Conservation (phyloP, 2,888 invertebrate genomes). For the Hybos culiciformis region DNA sequence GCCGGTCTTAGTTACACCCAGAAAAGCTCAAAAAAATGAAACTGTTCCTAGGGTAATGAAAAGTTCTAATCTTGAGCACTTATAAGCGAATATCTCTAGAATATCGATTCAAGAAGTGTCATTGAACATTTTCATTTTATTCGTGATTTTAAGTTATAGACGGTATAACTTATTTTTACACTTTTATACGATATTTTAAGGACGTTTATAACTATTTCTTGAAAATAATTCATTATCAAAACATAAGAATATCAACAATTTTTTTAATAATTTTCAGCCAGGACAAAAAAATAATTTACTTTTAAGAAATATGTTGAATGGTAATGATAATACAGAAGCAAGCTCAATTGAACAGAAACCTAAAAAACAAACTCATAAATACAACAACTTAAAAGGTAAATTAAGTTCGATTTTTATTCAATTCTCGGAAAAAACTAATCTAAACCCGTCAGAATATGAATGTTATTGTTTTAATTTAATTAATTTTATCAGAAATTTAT, state of each 20-base stretch:
- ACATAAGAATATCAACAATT: too few species aligned
- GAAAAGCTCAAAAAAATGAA: slow-evolving; percentile 34
- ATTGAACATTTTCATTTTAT: neutral
- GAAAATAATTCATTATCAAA: too few species aligned
- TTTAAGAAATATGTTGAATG: slow-evolving; percentile 40
- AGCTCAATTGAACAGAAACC: neutral
- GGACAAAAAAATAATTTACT: slow-evolving; percentile 48
- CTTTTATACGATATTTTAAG: slow-evolving; percentile 7
- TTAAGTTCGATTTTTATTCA: too few species aligned
- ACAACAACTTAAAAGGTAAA: too few species aligned
- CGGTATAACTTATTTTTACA: slow-evolving; percentile 3
- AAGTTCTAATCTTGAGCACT: slow-evolving; percentile 10
- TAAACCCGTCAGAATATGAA: too few species aligned
- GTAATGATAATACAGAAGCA: slow-evolving; percentile 7
- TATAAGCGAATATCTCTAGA: slow-evolving; percentile 18
- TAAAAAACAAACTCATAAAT: slow-evolving; percentile 20
- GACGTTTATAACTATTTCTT: too few species aligned
- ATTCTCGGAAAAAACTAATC: too few species aligned
- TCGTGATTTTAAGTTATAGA: neutral
- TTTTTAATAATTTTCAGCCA: too few species aligned
- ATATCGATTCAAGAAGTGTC: neutral
- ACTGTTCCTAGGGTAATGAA: slow-evolving; percentile 34
- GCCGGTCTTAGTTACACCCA: slow-evolving; percentile 45
- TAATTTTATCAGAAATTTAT: too few species aligned
- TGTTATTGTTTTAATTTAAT: too few species aligned